phyloP scores from a whole-genome alignment of 2,113 vertebrate species.

The Crotalus viridis region DNA sequence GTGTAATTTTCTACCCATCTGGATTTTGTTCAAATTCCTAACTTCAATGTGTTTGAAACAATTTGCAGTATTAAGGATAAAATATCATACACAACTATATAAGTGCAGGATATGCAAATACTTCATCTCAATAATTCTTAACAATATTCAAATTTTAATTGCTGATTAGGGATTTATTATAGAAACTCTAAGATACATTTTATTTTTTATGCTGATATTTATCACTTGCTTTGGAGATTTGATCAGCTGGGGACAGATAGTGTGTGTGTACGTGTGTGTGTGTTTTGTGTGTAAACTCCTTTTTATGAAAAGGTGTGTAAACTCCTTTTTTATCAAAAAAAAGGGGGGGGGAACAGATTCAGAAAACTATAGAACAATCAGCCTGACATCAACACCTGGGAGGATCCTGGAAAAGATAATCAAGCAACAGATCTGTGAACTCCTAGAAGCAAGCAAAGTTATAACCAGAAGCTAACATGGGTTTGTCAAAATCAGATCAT shows the following conservation, averaged over 20 bases:
- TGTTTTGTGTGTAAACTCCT: neutral
- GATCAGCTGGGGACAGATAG: neutral
- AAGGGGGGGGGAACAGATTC: neutral
- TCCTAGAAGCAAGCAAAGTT: neutral
- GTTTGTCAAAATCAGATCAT: neutral
- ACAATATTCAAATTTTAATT: neutral
- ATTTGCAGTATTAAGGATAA: neutral
- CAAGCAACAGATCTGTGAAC: neutral
- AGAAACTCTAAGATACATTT: neutral
- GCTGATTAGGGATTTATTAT: neutral
- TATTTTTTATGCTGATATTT: neutral
- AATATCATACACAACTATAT: neutral
- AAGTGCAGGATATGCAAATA: neutral
- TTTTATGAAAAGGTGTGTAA: neutral
- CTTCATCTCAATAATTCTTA: neutral
- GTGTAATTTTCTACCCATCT: neutral
- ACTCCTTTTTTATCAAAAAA: neutral
- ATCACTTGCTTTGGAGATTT: neutral
- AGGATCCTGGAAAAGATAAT: neutral
- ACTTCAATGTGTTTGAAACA: neutral
- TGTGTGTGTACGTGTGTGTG: too few species aligned
- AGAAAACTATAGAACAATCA: neutral
- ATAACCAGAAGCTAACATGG: neutral
- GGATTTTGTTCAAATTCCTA: neutral
- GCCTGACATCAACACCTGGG: too few species aligned